Base-by-base conservation (phyloP, 2,113 vertebrate species). In the Laticauda laticaudata region DNA sequence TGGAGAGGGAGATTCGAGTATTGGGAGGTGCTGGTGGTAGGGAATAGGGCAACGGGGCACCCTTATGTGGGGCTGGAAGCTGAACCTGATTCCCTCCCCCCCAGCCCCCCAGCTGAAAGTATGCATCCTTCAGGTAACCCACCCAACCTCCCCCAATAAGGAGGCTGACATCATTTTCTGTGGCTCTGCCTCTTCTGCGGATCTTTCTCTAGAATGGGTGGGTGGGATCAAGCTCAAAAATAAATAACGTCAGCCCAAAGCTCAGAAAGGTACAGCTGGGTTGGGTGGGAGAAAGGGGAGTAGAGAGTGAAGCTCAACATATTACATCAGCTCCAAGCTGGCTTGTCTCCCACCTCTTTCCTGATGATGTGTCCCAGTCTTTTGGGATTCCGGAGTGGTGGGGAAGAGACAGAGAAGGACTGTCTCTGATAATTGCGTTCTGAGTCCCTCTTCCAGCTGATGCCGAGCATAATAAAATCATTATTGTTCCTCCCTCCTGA, bases 141-240 rank as follows among this genome's bases (percentile, higher is more conserved):
- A 6, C 5, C 29, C 59, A 5, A 12, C 21, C 24, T 45, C 59
- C 5, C 29, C 23, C 12, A 54, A 61, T 3, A 87, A 55, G 8
- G 56, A 90, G 89, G 86, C 92, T 93, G 92, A 93, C 89, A 87
- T 93, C 92, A 93, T 87, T 39, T 81, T n/a, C 34, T 81, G 29
- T 3, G 45, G 86, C 39, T 90, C 29, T 34, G 26, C 24, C 69
- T 43, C 21, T 51, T 21, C 88, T 48, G 89, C 81, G 29, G 89
- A 90, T 64, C 55, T 57, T 59, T 39, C 55, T 86, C 88, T 7
- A 9, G 55, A 61, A 57, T 24, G 21, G 20, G 24, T 91, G 61
- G 3, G 55, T 34, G 75, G 55, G 55, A 43, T 14, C 43, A 21
- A 61, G 81, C 89, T 45, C 48, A 5, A 18, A 51, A 48, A 81